Evolutionary conservation across 2,797 vertebrate genomes (phyloP).

Genomic region (Diplodus sargus): DNA sequence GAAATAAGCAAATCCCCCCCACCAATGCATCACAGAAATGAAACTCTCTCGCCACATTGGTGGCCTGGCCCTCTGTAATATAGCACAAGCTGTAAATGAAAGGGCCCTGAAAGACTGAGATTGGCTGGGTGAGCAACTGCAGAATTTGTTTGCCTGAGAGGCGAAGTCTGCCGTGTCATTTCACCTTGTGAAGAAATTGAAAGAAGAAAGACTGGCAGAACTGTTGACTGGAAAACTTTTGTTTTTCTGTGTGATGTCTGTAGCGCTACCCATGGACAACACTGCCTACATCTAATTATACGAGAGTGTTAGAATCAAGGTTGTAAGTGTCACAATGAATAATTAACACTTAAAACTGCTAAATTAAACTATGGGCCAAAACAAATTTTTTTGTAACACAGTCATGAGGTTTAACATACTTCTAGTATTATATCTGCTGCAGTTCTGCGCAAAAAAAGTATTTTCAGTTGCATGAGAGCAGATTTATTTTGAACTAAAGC

Average conservation of each 20-base stretch:
- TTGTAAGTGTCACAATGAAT: neutral
- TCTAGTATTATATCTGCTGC: neutral
- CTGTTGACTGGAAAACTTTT: constrained; percentile 38
- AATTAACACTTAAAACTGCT: neutral
- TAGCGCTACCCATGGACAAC: neutral
- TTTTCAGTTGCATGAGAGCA: constrained; percentile 30
- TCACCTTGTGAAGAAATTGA: constrained; percentile 29
- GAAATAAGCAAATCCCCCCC: constrained; percentile 4
- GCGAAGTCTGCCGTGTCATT: neutral
- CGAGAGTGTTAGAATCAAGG: too few relatives aligned
- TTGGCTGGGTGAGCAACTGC: constrained; percentile 25
- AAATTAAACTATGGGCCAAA: neutral
- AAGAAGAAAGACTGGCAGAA: constrained; percentile 8
- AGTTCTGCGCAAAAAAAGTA: neutral
- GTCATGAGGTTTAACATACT: constrained; percentile 14
- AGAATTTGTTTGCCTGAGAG: constrained; percentile 30
- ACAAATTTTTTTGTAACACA: neutral
- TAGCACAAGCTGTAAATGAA: constrained; percentile 7
- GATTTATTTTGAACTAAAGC: constrained; percentile 33
- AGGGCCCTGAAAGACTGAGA: constrained; percentile 27
- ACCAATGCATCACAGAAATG: constrained; percentile 13
- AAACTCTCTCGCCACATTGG: neutral
- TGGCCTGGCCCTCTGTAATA: neutral
- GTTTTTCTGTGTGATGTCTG: neutral
- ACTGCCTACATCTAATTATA: neutral